Base-by-base conservation (phyloP, 1,140 invertebrate species). In the Drosophila lacertosa region DNA sequence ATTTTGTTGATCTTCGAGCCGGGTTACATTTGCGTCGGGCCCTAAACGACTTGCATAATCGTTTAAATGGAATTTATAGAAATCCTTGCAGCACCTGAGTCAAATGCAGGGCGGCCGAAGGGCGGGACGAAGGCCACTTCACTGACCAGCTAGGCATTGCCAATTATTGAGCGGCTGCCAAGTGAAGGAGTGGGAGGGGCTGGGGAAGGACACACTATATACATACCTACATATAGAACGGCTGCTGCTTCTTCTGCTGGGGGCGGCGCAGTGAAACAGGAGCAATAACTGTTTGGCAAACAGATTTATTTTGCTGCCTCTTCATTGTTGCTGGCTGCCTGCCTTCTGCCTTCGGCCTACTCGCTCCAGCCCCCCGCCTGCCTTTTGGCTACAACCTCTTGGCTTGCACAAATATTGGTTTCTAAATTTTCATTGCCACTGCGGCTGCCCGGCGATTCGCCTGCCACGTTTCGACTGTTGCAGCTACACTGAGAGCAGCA, bases 261-360 rank as follows among this genome's bases (percentile, higher is more conserved):
- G 59, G 79, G 53, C 55, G 48, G 54, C 48, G 53, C 77, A 55
- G 55, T 70, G 58, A 81, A 88, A 86, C 81, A 86, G 74, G 81
- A 71, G 81, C 81, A 86, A 86, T 86, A 86, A 86, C 82, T 86
- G 82, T 86, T 86, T 86, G 82, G 82, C 82, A 88, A 86, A 86
- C 82, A 86, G 82, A 86, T 86, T 86, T 86, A 86, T 86, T 82
- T 86, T 71, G 68, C 58, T 75, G 71, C 29, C 47, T 37, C 57
- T 35, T 24, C 16, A 40, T 35, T 63, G 51, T 64, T 69, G 58
- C 42, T 58, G 40, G 39, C 13, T 40, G 20, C 20, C 39, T 47
- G 15, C 29, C 40, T 18, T 10, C 48, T 35, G 15, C 16, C 32
- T 33, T 20, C 16, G n/a, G 35, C 33, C 33, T 10, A 4, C 33